Conservation (phyloP, 92 coral and sea anemone species). For the Palythoa caribaeorum region DNA sequence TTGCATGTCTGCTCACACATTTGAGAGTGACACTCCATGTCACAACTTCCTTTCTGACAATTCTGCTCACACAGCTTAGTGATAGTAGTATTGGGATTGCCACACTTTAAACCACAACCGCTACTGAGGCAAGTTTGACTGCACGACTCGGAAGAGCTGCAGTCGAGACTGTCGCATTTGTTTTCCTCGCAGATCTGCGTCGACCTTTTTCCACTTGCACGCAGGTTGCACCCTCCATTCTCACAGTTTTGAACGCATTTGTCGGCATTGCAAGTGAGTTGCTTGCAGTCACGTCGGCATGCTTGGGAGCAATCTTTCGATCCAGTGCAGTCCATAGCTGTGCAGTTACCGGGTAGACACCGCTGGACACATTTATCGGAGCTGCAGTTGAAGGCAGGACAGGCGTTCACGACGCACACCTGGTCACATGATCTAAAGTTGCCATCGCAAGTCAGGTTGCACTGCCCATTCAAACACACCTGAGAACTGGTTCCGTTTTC, state of each 20-base stretch:
- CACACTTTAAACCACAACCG: constrained; percentile 31
- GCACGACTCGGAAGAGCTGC: constrained; percentile 27
- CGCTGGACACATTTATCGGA: constrained; percentile 48
- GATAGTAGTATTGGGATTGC: neutral
- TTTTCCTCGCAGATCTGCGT: constrained; percentile 39
- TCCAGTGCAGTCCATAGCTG: constrained; percentile 21
- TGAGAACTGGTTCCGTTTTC: constrained; percentile 14
- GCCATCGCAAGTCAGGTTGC: constrained; percentile 9
- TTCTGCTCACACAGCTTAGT: constrained; percentile 24
- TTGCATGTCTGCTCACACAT: constrained; percentile 24
- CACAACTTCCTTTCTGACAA: constrained; percentile 22
- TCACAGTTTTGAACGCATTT: constrained; percentile 39
- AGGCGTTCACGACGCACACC: constrained; percentile 31
- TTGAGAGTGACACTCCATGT: constrained; percentile 32
- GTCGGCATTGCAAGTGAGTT: constrained; percentile 27
- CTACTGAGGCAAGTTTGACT: constrained; percentile 27
- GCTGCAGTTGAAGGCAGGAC: constrained; percentile 31
- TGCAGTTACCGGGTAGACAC: constrained; percentile 42
- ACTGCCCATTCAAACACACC: constrained; percentile 30
- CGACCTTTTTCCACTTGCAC: constrained; percentile 15
- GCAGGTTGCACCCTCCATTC: constrained; percentile 32
- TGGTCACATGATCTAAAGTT: constrained; percentile 25
- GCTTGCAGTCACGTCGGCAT: constrained; percentile 36
- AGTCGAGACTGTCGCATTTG: constrained; percentile 21
- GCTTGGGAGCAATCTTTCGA: constrained; percentile 41